phyloP scores from a whole-genome alignment of 64 coral and sea anemone species.

The Anthopleura sola region DNA sequence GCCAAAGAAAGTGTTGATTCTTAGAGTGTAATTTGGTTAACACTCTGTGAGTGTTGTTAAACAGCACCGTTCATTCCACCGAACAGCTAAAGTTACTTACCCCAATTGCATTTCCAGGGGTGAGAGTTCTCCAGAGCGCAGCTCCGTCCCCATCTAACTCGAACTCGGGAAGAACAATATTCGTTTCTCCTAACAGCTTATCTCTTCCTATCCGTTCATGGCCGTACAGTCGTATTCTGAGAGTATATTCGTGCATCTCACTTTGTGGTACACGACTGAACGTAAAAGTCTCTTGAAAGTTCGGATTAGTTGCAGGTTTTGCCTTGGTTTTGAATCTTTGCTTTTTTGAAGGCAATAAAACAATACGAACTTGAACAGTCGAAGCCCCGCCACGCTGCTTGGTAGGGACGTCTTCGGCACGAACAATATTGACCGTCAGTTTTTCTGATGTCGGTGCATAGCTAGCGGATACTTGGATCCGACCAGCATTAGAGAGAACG shows the following conservation, averaged over 20 bases:
- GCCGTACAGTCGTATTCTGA: conserved; percentile 89
- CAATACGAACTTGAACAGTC: conserved; percentile 83
- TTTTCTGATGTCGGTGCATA: conserved; percentile 97
- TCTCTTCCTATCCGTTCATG: conserved; percentile 85
- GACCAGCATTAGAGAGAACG: conserved; percentile 83
- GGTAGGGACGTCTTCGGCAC: conserved; percentile 92
- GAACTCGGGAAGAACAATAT: conserved; percentile 75
- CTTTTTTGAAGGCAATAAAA: conserved; percentile 82
- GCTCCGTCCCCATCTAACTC: conserved; percentile 90
- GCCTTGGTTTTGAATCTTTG: conserved; percentile 98
- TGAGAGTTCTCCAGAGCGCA: conserved; percentile 84
- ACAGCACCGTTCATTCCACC: too few relatives aligned
- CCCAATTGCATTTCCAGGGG: conserved; percentile 81
- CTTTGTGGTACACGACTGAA: conserved; percentile 87
- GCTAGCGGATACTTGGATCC: conserved; percentile 92
- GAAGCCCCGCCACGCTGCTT: conserved; percentile 90
- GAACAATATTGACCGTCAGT: conserved; percentile 83
- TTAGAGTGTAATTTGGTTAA: conserved; percentile 19
- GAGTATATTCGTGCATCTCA: conserved; percentile 71
- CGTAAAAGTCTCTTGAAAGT: conserved; percentile 96
- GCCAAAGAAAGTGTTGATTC: neutral
- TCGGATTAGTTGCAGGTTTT: conserved; percentile 90
- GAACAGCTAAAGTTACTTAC: conserved; percentile 59
- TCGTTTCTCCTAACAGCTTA: conserved; percentile 90
- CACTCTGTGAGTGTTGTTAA: conserved; percentile 2